Evolutionary conservation across 2,797 vertebrate genomes (phyloP).

Genomic region (Eospalax fontanierii): DNA sequence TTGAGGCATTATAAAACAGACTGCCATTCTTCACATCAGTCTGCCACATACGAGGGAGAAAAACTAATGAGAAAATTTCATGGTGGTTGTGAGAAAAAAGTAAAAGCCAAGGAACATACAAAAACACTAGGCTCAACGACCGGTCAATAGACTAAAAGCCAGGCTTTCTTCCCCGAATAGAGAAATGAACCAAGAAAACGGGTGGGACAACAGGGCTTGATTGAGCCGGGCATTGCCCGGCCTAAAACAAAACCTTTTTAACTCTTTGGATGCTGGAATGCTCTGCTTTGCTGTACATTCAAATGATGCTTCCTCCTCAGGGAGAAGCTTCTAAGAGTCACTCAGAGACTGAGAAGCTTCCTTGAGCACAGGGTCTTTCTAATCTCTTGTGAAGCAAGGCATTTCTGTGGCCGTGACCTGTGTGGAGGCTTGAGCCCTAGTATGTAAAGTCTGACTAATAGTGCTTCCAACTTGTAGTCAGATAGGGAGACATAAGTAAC

Average conservation of each 20-base stretch:
- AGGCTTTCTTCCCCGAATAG: background rate
- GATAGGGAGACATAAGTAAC: background rate
- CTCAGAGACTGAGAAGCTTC: background rate
- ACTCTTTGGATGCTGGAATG: background rate
- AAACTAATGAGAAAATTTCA: constrained; percentile 37
- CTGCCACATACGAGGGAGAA: background rate
- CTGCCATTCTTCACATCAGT: background rate
- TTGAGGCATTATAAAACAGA: background rate
- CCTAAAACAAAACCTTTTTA: constrained; percentile 30
- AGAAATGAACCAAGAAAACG: background rate
- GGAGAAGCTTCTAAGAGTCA: background rate
- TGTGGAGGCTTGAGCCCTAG: background rate
- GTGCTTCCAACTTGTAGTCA: background rate
- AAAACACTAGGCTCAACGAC: background rate
- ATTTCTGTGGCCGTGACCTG: background rate
- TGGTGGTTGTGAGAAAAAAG: background rate
- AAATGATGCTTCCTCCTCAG: background rate
- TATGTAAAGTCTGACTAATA: background rate
- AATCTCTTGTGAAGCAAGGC: background rate
- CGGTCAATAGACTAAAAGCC: background rate
- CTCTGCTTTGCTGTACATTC: background rate
- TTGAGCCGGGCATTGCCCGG: background rate
- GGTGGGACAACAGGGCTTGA: background rate
- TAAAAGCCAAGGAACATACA: background rate
- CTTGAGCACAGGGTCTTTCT: background rate